A percentile compares a stretch with the other conserved stretches of the same genome.
These are phyloP conservation scores for Calliphora vicina DNA, from an alignment of 1,140 invertebrate species.

Conservation along the genomic window DNA sequence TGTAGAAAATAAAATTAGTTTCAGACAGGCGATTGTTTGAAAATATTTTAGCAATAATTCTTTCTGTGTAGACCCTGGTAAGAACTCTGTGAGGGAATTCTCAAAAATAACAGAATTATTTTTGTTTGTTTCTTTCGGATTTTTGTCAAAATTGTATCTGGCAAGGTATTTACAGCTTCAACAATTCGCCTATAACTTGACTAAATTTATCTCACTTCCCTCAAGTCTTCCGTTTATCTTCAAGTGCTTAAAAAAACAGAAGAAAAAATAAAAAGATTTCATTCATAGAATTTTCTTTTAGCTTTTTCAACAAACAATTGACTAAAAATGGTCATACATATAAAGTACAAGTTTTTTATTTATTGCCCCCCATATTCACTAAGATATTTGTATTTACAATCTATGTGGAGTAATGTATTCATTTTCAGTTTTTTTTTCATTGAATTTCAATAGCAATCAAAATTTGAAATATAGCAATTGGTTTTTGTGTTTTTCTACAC, in stretches of 20 bases:
- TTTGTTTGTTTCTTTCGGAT: too few species aligned
- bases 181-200: too few species aligned
- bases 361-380: background rate
- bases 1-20: too few species aligned
- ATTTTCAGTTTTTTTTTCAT: background rate
- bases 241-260: background rate
- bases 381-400: background rate
- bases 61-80: too few species aligned
- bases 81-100: too few species aligned
- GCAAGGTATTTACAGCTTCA: too few species aligned
- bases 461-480: background rate
- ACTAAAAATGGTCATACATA: background rate
- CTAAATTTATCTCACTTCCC: too few species aligned
- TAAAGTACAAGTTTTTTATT: background rate
- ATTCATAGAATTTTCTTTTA: background rate
- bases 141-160: too few species aligned
- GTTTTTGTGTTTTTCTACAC: background rate
- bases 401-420: background rate
- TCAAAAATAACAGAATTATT: too few species aligned
- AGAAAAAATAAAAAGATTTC: background rate
- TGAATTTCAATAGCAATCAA: slow-evolving; percentile 8
- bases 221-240: background rate
- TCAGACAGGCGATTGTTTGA: too few species aligned
- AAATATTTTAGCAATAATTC: too few species aligned
- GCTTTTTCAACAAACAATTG: background rate